A percentile compares a stretch with the other conserved stretches of the same genome.
Conservation (phyloP, 2,113 vertebrate genomes). For the Brachirus orientalis region DNA sequence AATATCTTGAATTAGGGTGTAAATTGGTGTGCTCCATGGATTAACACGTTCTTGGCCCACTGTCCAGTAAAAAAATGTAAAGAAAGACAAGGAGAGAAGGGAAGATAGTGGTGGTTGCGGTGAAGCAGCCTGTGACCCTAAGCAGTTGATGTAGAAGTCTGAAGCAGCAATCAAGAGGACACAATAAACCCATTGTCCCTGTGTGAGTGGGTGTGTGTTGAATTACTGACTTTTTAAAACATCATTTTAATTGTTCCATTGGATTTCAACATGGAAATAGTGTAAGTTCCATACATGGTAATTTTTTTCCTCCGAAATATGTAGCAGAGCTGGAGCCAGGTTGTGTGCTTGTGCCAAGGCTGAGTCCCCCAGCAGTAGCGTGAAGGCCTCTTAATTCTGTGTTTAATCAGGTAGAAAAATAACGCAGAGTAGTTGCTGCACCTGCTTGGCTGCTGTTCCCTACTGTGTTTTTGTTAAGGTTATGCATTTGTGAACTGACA, state of each 20-base stretch:
- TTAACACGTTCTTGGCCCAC: constrained; percentile 87
- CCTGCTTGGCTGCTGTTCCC: constrained; percentile 43
- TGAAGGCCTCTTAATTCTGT: constrained; percentile 44
- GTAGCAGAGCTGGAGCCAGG: constrained; percentile 24
- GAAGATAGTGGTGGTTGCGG: constrained; percentile 21
- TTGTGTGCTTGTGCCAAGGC: constrained; percentile 27
- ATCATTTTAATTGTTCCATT: constrained; percentile 59
- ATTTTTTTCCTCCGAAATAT: constrained; percentile 57
- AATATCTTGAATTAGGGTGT: too few relatives aligned
- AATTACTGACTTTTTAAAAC: constrained; percentile 43
- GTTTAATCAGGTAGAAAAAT: constrained; percentile 62
- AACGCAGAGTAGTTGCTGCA: constrained; percentile 17
- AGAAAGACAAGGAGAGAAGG: constrained; percentile 33
- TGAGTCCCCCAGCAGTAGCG: constrained; percentile 32
- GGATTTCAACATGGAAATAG: constrained; percentile 60
- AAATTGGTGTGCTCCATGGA: constrained; percentile 86
- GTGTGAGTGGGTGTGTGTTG: constrained; percentile 7
- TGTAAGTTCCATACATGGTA: constrained; percentile 46
- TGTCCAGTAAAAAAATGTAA: constrained; percentile 85
- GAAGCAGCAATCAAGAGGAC: constrained; percentile 51
- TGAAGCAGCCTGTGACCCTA: constrained; percentile 56
- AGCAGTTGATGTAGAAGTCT: constrained; percentile 44
- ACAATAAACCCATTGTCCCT: constrained; percentile 66
- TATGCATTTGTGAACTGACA: too few relatives aligned
- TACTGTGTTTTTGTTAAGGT: too few relatives aligned